phyloP scores from a whole-genome alignment of 64 coral and sea anemone species.

The Actinia tenebrosa region DNA sequence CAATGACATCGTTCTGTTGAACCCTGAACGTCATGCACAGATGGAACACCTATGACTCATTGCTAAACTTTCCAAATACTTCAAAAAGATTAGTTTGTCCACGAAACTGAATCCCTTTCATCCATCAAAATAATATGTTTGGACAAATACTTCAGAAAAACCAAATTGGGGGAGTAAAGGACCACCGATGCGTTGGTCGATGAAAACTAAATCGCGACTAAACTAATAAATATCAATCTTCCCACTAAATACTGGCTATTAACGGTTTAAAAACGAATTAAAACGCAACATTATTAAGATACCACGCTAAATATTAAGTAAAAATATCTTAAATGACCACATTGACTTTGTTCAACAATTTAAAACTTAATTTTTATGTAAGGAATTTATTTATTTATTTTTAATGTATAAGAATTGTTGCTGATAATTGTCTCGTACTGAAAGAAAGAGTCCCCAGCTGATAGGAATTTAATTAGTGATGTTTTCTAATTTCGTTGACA shows the following conservation, averaged over 20 bases:
- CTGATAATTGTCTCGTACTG: too few species aligned
- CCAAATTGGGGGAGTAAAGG: not conserved
- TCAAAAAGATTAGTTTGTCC: not conserved
- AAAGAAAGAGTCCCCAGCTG: too few species aligned
- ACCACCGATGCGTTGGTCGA: not conserved
- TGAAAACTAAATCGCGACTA: not conserved
- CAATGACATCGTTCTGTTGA: not conserved
- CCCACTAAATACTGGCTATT: not conserved
- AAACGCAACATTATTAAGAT: not conserved
- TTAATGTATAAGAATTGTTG: too few species aligned
- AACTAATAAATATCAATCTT: not conserved
- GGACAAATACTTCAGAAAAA: not conserved
- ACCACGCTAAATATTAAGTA: not conserved
- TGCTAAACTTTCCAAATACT: not conserved
- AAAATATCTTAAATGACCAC: not conserved
- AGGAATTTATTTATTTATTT: too few species aligned
- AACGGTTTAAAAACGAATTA: not conserved
- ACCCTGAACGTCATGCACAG: not conserved
- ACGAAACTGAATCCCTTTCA: not conserved
- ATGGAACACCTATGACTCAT: slow-evolving; percentile 5
- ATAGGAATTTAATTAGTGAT: too few species aligned
- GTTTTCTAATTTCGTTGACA: not conserved
- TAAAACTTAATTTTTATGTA: too few species aligned
- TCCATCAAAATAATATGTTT: not conserved
- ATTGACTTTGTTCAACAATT: too few species aligned